Conservation (phyloP, 2,888 invertebrate species). For the Idaea straminata region DNA sequence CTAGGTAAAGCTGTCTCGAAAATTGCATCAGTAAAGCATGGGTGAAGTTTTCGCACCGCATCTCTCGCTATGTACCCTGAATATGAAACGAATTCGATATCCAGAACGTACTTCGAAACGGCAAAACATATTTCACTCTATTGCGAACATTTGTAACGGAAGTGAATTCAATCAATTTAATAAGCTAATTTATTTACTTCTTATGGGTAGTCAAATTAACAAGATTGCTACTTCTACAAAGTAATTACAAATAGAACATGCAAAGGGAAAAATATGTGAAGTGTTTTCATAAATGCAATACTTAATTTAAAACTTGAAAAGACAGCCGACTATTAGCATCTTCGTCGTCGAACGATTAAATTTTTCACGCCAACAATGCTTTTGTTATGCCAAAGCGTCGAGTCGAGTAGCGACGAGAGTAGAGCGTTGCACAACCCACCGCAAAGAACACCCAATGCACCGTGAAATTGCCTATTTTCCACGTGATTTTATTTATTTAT, state of each 20-base stretch:
- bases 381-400: constrained; percentile 57
- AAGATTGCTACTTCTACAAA: too few relatives aligned
- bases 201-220: too few relatives aligned
- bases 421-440: constrained; percentile 50
- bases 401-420: constrained; percentile 43
- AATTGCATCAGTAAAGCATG: constrained; percentile 65
- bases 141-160: constrained; percentile 12
- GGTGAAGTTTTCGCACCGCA: constrained; percentile 48
- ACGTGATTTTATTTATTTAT: constrained; percentile 79
- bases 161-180: neutral
- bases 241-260: too few relatives aligned
- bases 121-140: constrained; percentile 38
- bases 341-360: constrained; percentile 42
- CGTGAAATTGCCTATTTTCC: constrained; percentile 80
- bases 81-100: constrained; percentile 51
- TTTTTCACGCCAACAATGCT: constrained; percentile 61
- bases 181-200: neutral
- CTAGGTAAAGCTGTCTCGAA: constrained; percentile 43
- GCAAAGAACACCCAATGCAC: constrained; percentile 76
- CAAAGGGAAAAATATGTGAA: too few relatives aligned
- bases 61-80: constrained; percentile 51
- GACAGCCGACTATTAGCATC: neutral
- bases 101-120: constrained; percentile 49
- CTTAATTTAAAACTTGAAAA: neutral
- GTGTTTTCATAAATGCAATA: neutral